Evolutionary conservation across 2,113 vertebrate species (phyloP).

Genomic region (Lepisosteus oculatus): DNA sequence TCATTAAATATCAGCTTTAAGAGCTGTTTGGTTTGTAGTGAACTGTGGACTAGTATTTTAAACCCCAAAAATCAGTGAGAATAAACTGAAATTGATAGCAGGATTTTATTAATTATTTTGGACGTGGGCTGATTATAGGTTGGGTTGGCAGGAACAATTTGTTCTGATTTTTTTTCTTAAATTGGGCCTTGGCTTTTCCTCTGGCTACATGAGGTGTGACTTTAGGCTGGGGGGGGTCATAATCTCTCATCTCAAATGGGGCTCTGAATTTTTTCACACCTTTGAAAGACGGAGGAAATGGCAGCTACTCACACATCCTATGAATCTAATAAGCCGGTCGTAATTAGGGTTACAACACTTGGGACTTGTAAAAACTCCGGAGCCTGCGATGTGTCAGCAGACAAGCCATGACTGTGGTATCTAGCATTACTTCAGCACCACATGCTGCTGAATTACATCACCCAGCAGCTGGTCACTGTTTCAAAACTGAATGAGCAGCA

Average conservation of each 20-base stretch:
- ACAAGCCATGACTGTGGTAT: constrained; percentile 1
- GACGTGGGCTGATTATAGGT: neutral
- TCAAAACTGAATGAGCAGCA: too few relatives aligned
- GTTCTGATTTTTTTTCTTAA: neutral
- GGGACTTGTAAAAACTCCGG: constrained; percentile 20
- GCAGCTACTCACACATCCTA: neutral
- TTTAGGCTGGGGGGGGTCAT: neutral
- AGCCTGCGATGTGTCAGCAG: constrained; percentile 30
- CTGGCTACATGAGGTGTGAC: too few relatives aligned
- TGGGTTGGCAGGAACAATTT: neutral
- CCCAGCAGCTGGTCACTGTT: neutral
- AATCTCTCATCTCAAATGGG: neutral
- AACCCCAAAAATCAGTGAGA: neutral
- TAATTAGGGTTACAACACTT: neutral
- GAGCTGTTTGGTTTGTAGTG: neutral
- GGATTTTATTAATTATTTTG: neutral
- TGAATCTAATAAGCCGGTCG: neutral
- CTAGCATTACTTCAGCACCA: neutral
- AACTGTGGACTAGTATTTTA: neutral
- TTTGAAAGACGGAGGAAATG: constrained; percentile 4
- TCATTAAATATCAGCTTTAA: constrained; percentile 14
- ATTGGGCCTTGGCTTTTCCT: too few relatives aligned
- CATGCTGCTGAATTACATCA: constrained; percentile 15
- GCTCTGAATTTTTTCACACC: constrained; percentile 7
- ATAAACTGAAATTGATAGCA: neutral